Conservation (phyloP, 2,888 invertebrate species). For the Ophion slaviceki region DNA sequence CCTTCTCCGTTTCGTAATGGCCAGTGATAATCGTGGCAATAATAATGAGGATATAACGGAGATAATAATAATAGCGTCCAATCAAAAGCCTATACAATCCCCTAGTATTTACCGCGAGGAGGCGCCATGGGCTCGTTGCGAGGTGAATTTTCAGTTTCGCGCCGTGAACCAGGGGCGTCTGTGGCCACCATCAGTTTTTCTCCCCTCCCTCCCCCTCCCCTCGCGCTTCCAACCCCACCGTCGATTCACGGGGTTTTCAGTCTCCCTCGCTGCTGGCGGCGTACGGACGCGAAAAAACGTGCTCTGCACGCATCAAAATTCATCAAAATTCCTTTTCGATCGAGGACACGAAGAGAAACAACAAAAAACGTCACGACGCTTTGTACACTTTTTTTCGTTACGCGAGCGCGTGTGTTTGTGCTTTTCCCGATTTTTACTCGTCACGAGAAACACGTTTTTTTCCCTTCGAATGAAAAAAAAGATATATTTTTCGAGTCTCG, state of each 20-base stretch:
- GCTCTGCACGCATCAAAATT: conserved; percentile 61
- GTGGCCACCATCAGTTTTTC: conserved; percentile 59
- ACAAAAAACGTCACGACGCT: neutral
- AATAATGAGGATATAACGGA: conserved; percentile 20
- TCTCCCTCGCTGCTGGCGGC: conserved; percentile 81
- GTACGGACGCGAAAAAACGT: conserved; percentile 73
- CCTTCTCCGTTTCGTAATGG: neutral
- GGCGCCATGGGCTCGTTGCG: conserved; percentile 71
- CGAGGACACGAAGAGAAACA: conserved; percentile 22
- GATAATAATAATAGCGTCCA: conserved; percentile 46
- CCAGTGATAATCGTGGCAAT: neutral
- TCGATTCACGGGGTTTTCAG: conserved; percentile 72
- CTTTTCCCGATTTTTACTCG: neutral
- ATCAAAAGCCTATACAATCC: conserved; percentile 13
- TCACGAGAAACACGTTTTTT: neutral
- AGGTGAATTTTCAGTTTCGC: conserved; percentile 74
- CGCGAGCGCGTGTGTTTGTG: conserved; percentile 7
- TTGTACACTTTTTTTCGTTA: conserved; percentile 1
- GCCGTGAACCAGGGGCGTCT: conserved; percentile 72
- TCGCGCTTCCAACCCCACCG: conserved; percentile 29
- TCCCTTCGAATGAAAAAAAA: neutral
- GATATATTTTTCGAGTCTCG: neutral
- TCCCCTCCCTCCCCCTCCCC: conserved; percentile 17
- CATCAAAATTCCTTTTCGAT: conserved; percentile 55
- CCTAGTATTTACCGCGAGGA: conserved; percentile 70